Conservation (phyloP, 1,140 invertebrate species). For the Eueides isabella region DNA sequence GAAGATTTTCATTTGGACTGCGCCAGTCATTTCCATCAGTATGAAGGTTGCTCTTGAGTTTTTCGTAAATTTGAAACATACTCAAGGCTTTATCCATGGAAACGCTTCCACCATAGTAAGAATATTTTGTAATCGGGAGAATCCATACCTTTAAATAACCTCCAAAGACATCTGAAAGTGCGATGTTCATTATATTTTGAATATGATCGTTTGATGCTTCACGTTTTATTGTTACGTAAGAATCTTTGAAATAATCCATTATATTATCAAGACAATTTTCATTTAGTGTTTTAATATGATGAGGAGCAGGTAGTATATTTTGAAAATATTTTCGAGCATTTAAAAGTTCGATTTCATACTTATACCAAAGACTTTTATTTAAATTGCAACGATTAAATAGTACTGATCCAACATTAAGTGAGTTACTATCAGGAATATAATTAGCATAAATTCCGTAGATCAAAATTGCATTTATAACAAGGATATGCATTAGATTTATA, state of each 20-base stretch:
- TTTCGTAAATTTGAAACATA: constrained; percentile 53
- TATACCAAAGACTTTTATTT: constrained; percentile 49
- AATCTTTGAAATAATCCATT: constrained; percentile 55
- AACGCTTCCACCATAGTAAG: constrained; percentile 63
- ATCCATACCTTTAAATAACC: constrained; percentile 67
- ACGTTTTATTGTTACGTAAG: constrained; percentile 49
- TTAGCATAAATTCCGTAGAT: constrained; percentile 30
- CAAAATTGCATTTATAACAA: constrained; percentile 42
- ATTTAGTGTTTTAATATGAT: constrained; percentile 43
- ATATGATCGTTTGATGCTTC: constrained; percentile 44
- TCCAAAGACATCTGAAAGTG: constrained; percentile 63
- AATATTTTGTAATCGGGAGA: constrained; percentile 62
- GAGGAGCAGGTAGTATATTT: constrained; percentile 50
- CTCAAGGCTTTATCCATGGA: constrained; percentile 55
- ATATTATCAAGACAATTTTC: constrained; percentile 55
- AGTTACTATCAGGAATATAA: constrained; percentile 19
- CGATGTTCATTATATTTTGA: constrained; percentile 53
- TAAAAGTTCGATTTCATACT: constrained; percentile 50
- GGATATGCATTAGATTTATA: constrained; percentile 47
- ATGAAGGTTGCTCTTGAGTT: constrained; percentile 56
- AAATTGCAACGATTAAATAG: constrained; percentile 51
- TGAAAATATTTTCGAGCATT: constrained; percentile 59
- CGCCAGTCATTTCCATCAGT: constrained; percentile 61
- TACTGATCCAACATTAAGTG: constrained; percentile 61
- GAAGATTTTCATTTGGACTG: constrained; percentile 44